phyloP scores from a whole-genome alignment of 2,888 invertebrate species.

The Ferdinandea cuprea region DNA sequence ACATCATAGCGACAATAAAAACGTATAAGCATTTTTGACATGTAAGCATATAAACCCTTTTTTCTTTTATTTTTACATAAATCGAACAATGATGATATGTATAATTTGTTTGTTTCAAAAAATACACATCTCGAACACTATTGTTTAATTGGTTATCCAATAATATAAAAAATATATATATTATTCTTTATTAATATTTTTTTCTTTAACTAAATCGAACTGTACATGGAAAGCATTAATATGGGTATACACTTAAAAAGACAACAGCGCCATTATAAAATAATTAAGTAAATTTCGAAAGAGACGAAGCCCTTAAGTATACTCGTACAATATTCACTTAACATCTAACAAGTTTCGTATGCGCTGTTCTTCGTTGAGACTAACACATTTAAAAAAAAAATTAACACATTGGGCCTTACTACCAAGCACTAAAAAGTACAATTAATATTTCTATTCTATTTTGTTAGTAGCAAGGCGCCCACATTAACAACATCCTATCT shows the following conservation, averaged over 20 bases:
- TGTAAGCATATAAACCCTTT: slow-evolving; percentile 18
- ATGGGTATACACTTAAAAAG: slow-evolving; percentile 22
- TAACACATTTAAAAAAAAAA: slow-evolving; percentile 14
- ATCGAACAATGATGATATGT: slow-evolving; percentile 19
- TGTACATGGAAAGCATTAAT: slow-evolving; percentile 60
- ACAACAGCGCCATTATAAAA: slow-evolving; percentile 9
- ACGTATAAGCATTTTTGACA: no score
- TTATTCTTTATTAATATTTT: slow-evolving; percentile 15
- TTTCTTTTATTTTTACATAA: slow-evolving; percentile 1
- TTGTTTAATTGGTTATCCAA: slow-evolving; percentile 19
- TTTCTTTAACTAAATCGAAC: slow-evolving; percentile 30
- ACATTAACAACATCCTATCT: slow-evolving; percentile 59
- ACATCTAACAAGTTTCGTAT: slow-evolving; percentile 7
- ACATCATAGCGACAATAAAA: no score
- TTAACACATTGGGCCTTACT: slow-evolving; percentile 3
- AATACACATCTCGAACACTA: slow-evolving; percentile 10
- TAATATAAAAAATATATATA: slow-evolving; percentile 53
- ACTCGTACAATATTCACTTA: slow-evolving; percentile 18
- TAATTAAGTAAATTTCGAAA: slow-evolving; percentile 44
- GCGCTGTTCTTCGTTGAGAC: slow-evolving; percentile 39
- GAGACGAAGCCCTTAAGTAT: slow-evolving; percentile 57
- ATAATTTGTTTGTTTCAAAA: slow-evolving; percentile 1
- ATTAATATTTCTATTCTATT: no score
- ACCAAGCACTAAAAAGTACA: background rate
- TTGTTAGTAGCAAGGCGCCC: background rate